A percentile compares a stretch with the other conserved stretches of the same genome.
Evolutionary conservation across 2,888 invertebrate genomes (phyloP).

Genomic region (Ectemnius lituratus): DNA sequence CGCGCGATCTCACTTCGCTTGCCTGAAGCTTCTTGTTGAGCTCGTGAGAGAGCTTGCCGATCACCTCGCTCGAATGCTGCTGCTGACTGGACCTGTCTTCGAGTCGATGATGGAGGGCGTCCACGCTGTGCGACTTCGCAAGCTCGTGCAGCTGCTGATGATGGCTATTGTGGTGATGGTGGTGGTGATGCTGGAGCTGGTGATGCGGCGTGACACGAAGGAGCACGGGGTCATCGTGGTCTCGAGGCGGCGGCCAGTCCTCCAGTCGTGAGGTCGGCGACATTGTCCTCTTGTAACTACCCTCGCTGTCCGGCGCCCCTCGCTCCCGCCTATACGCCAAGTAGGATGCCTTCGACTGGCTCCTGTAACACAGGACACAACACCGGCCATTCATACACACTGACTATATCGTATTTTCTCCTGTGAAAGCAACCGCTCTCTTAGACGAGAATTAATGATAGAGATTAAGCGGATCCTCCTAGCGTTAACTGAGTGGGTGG

Average conservation of each 20-base stretch:
- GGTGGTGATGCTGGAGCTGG: constrained; percentile 56
- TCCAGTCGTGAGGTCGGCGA: constrained; percentile 80
- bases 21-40: constrained; percentile 76
- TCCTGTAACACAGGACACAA: constrained; percentile 79
- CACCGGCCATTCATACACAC: constrained; percentile 1
- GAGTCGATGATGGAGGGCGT: constrained; percentile 71
- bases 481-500: background rate
- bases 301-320: constrained; percentile 85
- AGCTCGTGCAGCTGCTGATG: constrained; percentile 60
- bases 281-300: constrained; percentile 87
- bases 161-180: constrained; percentile 54
- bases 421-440: background rate
- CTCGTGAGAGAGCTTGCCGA: constrained; percentile 78
- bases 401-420: background rate
- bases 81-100: constrained; percentile 61
- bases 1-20: constrained; percentile 64
- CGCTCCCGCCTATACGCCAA: constrained; percentile 85
- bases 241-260: constrained; percentile 69
- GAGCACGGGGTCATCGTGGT: constrained; percentile 73
- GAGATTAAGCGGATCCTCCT: no score
- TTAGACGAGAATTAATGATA: no score
- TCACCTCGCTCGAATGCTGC: constrained; percentile 77
- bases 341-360: constrained; percentile 88
- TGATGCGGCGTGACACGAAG: constrained; percentile 72
- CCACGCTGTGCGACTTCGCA: constrained; percentile 72